Percentiles rank a stretch among this genome's conserved stretches.
Conservation (phyloP, 64 coral and sea anemone species). For the Pachyseris speciosa region DNA sequence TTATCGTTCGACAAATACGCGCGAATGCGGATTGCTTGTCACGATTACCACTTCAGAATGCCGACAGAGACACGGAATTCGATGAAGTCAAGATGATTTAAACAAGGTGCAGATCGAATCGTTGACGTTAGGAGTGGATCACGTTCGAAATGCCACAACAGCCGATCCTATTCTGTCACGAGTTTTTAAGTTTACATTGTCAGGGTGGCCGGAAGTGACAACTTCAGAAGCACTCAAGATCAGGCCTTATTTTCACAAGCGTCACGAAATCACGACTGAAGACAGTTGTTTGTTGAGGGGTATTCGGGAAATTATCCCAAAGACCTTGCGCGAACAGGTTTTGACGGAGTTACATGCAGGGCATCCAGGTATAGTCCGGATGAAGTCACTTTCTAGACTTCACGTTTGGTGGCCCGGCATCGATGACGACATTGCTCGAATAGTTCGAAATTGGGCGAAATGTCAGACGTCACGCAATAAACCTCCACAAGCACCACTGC, state of each 20-base stretch:
- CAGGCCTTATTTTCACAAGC: conserved; percentile 47
- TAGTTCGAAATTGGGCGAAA: background rate
- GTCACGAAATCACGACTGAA: conserved; percentile 61
- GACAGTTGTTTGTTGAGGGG: conserved; percentile 61
- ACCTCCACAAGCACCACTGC: conserved; percentile 61
- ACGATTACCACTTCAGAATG: background rate
- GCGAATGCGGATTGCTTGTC: background rate
- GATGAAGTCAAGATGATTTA: conserved; percentile 28
- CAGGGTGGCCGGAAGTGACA: conserved; percentile 30
- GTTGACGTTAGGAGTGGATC: conserved; percentile 10
- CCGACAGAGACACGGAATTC: background rate
- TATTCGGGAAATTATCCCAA: conserved; percentile 42
- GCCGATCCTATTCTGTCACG: conserved; percentile 11
- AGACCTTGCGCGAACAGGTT: conserved; percentile 22
- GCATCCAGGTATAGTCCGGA: conserved; percentile 37
- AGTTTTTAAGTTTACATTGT: conserved; percentile 34
- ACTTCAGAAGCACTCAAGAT: background rate
- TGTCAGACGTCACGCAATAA: conserved; percentile 42
- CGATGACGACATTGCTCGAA: background rate
- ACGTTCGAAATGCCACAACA: conserved; percentile 50
- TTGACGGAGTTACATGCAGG: conserved; percentile 39
- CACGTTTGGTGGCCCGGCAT: conserved; percentile 61
- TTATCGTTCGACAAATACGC: background rate
- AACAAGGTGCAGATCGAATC: conserved; percentile 36
- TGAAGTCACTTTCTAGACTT: conserved; percentile 36